phyloP scores from a whole-genome alignment of 2,888 invertebrate species.

The Siphonodentalium dalli region DNA sequence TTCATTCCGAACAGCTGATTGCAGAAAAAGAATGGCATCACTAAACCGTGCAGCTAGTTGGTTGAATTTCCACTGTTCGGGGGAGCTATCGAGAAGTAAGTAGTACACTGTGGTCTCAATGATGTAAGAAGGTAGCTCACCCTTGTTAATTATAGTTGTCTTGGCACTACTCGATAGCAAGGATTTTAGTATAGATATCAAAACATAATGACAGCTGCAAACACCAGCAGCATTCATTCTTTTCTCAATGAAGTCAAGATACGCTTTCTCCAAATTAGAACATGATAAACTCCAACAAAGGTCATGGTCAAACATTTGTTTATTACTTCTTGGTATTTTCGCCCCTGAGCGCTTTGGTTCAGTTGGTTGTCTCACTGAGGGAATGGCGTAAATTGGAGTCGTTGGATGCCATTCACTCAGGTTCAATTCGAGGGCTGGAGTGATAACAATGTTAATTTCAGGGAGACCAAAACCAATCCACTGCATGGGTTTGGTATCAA shows the following conservation, averaged over 20 bases:
- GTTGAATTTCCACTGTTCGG: conserved; percentile 42
- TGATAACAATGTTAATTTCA: conserved; percentile 39
- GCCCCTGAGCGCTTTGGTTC: too few relatives aligned
- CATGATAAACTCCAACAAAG: conserved; percentile 38
- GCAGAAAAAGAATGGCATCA: conserved; percentile 44
- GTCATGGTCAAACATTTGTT: conserved; percentile 23
- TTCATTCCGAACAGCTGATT: conserved; percentile 36
- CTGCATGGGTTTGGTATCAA: conserved; percentile 45
- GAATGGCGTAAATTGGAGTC: conserved; percentile 38
- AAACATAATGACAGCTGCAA: conserved; percentile 36
- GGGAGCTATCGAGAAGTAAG: conserved; percentile 44
- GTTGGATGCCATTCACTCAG: conserved; percentile 33
- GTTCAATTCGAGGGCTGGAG: conserved; percentile 41
- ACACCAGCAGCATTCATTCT: conserved; percentile 34
- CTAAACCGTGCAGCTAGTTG: conserved; percentile 41
- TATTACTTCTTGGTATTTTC: not conserved
- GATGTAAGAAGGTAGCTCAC: conserved; percentile 32
- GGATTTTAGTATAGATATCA: conserved; percentile 41
- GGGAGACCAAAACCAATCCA: conserved; percentile 40
- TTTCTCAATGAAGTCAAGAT: conserved; percentile 24
- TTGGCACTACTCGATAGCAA: conserved; percentile 37
- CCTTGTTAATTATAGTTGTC: conserved; percentile 38
- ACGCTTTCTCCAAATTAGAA: conserved; percentile 31
- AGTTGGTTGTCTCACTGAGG: too few relatives aligned
- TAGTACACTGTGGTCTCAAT: conserved; percentile 41